phyloP scores from a whole-genome alignment of 2,113 vertebrate species.

The Felis chaus region DNA sequence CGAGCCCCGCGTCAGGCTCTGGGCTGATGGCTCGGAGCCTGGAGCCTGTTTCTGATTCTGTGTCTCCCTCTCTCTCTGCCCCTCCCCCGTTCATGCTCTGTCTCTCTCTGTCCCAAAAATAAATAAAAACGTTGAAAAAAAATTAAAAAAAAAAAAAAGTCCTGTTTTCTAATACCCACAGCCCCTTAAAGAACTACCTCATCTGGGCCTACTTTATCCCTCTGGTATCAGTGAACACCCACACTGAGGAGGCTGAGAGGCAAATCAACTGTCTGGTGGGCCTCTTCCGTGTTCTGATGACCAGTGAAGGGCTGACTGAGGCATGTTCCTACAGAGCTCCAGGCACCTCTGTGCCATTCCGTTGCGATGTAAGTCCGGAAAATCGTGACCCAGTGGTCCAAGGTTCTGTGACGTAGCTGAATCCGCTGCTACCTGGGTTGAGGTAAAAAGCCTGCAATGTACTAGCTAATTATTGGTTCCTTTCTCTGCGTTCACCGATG shows the following conservation, averaged over 20 bases:
- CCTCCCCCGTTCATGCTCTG: no score
- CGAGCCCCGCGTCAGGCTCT: no score
- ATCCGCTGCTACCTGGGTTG: neutral
- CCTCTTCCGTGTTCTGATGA: neutral
- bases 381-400: neutral
- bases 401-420: neutral
- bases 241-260: neutral
- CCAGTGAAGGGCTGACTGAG: neutral
- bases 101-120: no score
- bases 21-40: no score
- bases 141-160: neutral
- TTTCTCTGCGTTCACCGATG: neutral
- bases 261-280: neutral
- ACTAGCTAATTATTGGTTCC: conserved; percentile 8
- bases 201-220: neutral
- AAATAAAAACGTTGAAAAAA: no score
- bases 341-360: neutral
- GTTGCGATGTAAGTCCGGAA: neutral
- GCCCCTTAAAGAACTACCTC: neutral
- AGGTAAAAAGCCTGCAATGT: neutral
- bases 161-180: neutral
- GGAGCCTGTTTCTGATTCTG: no score
- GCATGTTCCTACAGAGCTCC: neutral
- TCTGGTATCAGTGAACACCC: no score
- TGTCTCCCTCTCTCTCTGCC: no score